Base-by-base conservation (phyloP, 2,113 vertebrate genomes). In the Hydrochoerus hydrochaeris region DNA sequence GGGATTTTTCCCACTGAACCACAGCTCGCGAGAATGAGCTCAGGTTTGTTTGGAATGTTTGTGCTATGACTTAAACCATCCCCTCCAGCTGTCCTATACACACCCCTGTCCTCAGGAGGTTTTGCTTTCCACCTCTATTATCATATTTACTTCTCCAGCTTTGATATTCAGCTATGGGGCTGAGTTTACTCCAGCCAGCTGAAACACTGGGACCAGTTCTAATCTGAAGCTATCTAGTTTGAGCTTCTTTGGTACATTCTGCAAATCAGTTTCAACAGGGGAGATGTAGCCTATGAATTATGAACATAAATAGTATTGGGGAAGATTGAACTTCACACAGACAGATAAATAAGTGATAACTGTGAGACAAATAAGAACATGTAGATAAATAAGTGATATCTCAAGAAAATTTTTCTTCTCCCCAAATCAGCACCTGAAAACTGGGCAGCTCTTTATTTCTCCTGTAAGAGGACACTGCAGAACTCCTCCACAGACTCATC, bases 281-380 rank as follows among this genome's bases (percentile, higher is more conserved):
- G 95, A 93, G n/a, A 94, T 63, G 73, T 93, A 95, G 84, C 8
- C 8, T 78, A 88, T 97, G 97, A 95, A 97, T 98, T 97, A 95
- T 90, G 94, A 81, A 71, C 63, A 69, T 90, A 94, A 97, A 84
- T 85, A 95, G 88, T 90, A 91, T 52, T 96, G 83, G 26, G 65
- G 38, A 97, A 97, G 87, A 95, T 89, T 97, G 91, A 94, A 88
- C 78, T 98, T 95, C 92, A 89, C 77, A 91, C 30, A 91, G 96
- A 97, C 88, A 41, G 97, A 98, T 78, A 94, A 96, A 97, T 97
- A 95, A 97, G 89, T 96, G 89, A 93, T 96, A 94, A 41, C 82
- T 30, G 38, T 0, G 88, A 86, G 38, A 91, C 77, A 63, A 90
- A 83, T 93, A 98, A 97, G 20, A 83, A 95, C 88, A 26, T 89